Evolutionary conservation across 2,888 invertebrate genomes (phyloP), one percentile per base, ranked within the genome.

Genomic region (Polydrusus cervinus): DNA sequence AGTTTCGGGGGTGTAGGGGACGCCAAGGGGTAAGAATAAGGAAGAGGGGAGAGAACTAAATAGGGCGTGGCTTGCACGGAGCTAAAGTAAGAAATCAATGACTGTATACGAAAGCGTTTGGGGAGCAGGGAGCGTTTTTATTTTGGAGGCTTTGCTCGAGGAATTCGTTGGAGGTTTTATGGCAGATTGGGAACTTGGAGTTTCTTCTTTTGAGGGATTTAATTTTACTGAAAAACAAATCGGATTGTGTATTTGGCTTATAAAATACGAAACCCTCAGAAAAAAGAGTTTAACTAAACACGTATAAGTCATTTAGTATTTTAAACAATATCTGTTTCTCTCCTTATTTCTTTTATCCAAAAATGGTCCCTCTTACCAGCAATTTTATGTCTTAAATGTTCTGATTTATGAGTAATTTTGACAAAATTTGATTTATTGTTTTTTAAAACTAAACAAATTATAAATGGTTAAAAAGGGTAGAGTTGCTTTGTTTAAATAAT

Each of bases 31-130:
- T 78, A 75, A 78, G 77, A 75, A 77, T 78, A 79, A 78, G 75
- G 78, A 77, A 80, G 80, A 79, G 80, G 69, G 68, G 78, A 72
- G 72, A 74, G 72, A 75, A 62, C 62, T 43, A 62, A 70, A 72
- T 73, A 75, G 76, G 79, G 80, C 75, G 75, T 70, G 70, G 75
- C 75, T 68, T 74, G 51, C 45, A 67, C 62, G 51, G 74, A 76
- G 74, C 73, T 30, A 43, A 64, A 47, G 74, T 78, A 76, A 78
- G 76, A 78, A 78, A 78, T 78, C 76, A 75, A 76, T 78, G 76
- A 74, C 64, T 76, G 70, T 64, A 67, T 5, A 25, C 51, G 70
- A 69, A 66, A 38, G 71, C 61, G 25, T 8, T 3, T 16, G 55
- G 53, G 70, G 30, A 40, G 65, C 38, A 60, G 57, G 11, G 49